phyloP scores from a whole-genome alignment of 92 coral and sea anemone genomes.

The Scolanthus callimorphus region DNA sequence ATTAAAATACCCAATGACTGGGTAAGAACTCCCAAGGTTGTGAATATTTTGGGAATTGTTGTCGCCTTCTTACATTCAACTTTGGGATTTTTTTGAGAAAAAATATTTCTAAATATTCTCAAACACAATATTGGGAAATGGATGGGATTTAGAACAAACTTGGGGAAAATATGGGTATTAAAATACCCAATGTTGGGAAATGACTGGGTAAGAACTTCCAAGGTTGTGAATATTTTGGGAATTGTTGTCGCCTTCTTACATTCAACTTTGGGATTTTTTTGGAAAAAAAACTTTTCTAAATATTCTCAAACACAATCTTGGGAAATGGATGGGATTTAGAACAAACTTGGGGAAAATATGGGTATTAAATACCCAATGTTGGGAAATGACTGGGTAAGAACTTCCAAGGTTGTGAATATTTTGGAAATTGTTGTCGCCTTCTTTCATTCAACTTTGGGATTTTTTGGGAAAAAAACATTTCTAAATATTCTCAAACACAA shows the following conservation, averaged over 20 bases:
- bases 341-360: background rate
- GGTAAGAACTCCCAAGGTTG: background rate
- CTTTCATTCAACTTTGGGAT: background rate
- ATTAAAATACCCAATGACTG: background rate
- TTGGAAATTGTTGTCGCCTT: background rate
- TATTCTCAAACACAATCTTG: background rate
- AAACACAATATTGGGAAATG: background rate
- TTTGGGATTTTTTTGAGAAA: background rate
- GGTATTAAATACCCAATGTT: background rate
- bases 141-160: background rate
- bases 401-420: background rate
- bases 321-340: background rate
- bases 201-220: background rate
- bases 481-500: background rate
- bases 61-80: background rate
- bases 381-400: too few species aligned
- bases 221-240: background rate
- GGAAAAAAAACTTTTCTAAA: background rate
- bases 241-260: background rate
- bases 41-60: background rate
- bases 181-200: background rate
- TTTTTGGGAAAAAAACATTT: background rate
- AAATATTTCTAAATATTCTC: too few species aligned
- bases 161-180: background rate
- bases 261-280: background rate